A percentile compares a stretch with the other conserved stretches of the same genome.
These are phyloP conservation scores for Tortrix viridana DNA, from an alignment of 2,888 invertebrate species.

Conservation along the genomic window DNA sequence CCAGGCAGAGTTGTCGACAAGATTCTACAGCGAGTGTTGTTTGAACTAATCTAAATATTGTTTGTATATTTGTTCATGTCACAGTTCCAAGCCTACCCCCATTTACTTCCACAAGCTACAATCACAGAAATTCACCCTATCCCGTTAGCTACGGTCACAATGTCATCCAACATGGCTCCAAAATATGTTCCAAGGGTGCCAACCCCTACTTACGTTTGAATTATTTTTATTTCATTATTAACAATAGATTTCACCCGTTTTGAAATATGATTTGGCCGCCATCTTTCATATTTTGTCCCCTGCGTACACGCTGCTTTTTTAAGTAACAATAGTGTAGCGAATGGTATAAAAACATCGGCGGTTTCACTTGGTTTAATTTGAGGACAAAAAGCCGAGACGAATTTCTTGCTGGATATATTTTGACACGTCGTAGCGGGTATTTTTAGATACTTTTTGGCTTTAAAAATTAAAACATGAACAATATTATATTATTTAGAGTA, in stretches of 20 bases:
- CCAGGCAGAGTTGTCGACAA: too few relatives aligned
- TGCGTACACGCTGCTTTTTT: constrained; percentile 37
- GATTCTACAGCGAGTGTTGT: too few relatives aligned
- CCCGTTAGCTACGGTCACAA: constrained; percentile 69
- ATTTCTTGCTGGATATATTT: constrained; percentile 30
- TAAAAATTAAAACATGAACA: background rate
- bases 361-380: constrained; percentile 34
- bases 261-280: constrained; percentile 81
- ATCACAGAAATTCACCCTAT: constrained; percentile 20
- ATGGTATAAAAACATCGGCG: constrained; percentile 33
- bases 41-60: too few relatives aligned
- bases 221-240: constrained; percentile 63
- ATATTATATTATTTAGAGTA: background rate
- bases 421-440: constrained; percentile 23
- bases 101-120: constrained; percentile 24
- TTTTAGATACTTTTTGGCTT: constrained; percentile 17
- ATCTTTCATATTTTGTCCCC: constrained; percentile 61
- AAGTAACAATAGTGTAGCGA: constrained; percentile 29
- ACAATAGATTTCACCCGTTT: constrained; percentile 83
- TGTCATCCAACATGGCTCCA: constrained; percentile 75
- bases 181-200: constrained; percentile 53
- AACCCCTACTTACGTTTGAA: constrained; percentile 62
- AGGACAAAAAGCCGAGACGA: constrained; percentile 33
- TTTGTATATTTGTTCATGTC: too few relatives aligned
- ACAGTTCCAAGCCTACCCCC: constrained; percentile 4